Conservation (phyloP, 2,888 invertebrate genomes). For the Pteria penguin region DNA sequence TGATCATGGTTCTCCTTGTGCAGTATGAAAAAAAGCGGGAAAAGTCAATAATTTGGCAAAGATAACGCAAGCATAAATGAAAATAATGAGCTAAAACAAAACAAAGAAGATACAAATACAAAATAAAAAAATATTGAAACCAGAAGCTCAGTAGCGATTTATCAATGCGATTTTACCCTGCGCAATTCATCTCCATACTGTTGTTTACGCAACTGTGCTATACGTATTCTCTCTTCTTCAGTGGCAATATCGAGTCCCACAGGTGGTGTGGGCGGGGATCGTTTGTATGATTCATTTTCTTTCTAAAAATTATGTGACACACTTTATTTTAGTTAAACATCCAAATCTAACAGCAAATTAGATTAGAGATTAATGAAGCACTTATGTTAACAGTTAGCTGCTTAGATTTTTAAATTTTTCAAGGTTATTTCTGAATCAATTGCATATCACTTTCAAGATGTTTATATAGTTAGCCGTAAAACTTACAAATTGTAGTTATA, state of each 20-base stretch:
- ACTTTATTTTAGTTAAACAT: no score
- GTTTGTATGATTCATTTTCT: slow-evolving; percentile 13
- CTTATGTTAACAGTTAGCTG: no score
- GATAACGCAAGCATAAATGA: background rate
- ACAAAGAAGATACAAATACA: background rate
- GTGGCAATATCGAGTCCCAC: slow-evolving; percentile 42
- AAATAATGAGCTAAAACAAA: background rate
- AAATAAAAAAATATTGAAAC: background rate
- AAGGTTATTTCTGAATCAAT: no score
- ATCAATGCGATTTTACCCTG: slow-evolving; percentile 20
- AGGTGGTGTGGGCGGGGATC: slow-evolving; percentile 37
- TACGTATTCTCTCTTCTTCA: slow-evolving; percentile 30
- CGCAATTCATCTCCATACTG: slow-evolving; percentile 35
- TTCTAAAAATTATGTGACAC: slow-evolving; percentile 31
- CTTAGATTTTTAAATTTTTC: no score
- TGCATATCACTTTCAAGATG: no score
- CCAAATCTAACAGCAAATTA: no score
- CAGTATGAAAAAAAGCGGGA: background rate
- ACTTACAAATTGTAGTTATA: no score
- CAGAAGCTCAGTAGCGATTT: background rate
- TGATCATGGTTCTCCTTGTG: no score
- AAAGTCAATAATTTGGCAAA: background rate
- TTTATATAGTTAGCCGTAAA: no score
- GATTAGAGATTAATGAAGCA: no score
- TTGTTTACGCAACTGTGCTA: slow-evolving; percentile 23